phyloP scores from a whole-genome alignment of 2,113 vertebrate genomes.

The Sapayoa aenigma region DNA sequence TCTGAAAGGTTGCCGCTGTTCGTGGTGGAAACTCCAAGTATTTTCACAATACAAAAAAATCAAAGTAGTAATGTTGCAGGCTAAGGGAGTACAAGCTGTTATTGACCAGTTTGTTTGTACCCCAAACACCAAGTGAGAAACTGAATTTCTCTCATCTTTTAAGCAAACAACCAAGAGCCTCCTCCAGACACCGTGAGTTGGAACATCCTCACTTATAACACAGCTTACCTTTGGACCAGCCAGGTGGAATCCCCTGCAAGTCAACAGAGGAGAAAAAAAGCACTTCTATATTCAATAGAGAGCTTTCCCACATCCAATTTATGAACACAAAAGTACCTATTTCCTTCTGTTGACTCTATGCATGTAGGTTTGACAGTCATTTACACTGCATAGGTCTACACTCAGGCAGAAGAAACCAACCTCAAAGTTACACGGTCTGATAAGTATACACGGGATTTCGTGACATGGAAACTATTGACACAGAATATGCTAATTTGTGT shows the following conservation, averaged over 20 bases:
- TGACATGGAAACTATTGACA: not conserved
- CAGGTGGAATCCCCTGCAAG: not conserved
- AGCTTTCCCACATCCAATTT: not conserved
- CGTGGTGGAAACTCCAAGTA: not conserved
- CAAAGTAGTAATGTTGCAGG: not conserved
- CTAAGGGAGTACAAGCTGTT: not conserved
- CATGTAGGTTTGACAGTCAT: fast-evolving
- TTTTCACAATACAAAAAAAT: not conserved
- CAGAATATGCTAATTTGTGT: not conserved
- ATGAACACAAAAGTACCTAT: not conserved
- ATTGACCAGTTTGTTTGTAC: not conserved
- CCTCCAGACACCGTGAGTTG: not conserved
- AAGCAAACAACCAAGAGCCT: not conserved
- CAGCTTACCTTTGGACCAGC: not conserved
- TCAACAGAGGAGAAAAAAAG: not conserved
- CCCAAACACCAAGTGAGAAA: not conserved
- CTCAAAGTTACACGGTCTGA: fast-evolving
- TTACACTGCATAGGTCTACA: not conserved
- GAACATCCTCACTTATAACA: not conserved
- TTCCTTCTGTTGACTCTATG: not conserved
- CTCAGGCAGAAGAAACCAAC: not conserved
- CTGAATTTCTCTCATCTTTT: not conserved
- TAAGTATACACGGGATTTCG: not conserved
- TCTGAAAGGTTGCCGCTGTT: not conserved
- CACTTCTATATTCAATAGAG: not conserved